Evolutionary conservation across 2,797 vertebrate genomes (phyloP), one percentile per base, ranked within the genome.

Genomic region (Spondyliosoma cantharus): DNA sequence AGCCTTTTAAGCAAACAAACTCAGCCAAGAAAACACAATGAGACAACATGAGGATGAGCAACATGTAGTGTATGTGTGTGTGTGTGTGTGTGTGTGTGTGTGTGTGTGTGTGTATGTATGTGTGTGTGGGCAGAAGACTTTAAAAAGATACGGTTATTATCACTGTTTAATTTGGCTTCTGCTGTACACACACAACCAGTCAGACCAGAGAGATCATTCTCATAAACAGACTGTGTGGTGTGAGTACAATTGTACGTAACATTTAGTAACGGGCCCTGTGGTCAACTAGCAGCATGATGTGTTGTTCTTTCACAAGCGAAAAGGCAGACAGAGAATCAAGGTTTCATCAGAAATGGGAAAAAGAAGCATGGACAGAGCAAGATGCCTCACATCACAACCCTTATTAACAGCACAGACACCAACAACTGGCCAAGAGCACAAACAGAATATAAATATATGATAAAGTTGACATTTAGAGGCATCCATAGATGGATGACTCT

Each of bases 391-490:
- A 32, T 80, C 68, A 32, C 56, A 9, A 1, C 24, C 3, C 67
- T 84, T 80, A 78, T 85, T 83, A 84, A 57, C 60, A 22, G 60
- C 75, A 46, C 42, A 7, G 57, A 68, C 74, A 59, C 42, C 66
- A 46, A 61, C 73, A 63, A 66, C 49, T 54, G 67, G 70, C 49
- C 11, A 50, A 62, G 6, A 16, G 67, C 86, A 64, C 64, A 83
- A 84, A 82, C 84, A 25, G 74, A 88, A 88, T 90, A 81, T 87
- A 86, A 91, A 92, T 91, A 83, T 82, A 89, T 88, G 88, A 90
- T 89, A 85, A 91, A 78, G 76, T n/a, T 90, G 92, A 89, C 90
- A 90, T 93, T 92, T 90, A 70, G 81, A 87, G 63, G 57, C 74
- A n/a, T 48, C 83, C 54, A 42, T 74, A 80, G 89, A 92, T 83